Evolutionary conservation across 2,888 invertebrate genomes (phyloP), one percentile per base, ranked within the genome.

Genomic region (Syrphus vitripennis): DNA sequence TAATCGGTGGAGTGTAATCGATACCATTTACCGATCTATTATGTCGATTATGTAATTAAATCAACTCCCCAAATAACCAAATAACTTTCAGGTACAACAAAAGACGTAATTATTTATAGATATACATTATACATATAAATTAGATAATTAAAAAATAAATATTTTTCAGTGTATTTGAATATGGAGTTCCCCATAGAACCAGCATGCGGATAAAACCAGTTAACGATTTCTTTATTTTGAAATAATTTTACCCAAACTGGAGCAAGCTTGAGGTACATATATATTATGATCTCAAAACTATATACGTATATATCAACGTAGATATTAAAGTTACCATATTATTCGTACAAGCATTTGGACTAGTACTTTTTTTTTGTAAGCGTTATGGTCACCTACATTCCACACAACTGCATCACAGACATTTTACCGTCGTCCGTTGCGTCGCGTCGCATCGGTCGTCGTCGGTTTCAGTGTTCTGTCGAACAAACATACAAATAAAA

Each of bases 371-470:
- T 12, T 19, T 57, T 65, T 12, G 5, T 19, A 3, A 26, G 21
- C 31, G 19, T 50, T 67, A 67, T 67, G 75, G 80, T 84, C 83
- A 84, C 83, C 83, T 75, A 83, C 79, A 83, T 83, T 79, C 70
- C 83, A 65, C 29, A 29, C 55, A 75, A 65, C 65, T 48, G 48
- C 45, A 74, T 37, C 67, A 21, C 53, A 78, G 45, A 53, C 78
- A 77, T 31, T 5, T n/a, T 24, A 26, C n/a, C 6, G 59, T 65
- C 6, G 59, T 65, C 37, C 59, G 4, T 16, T 34, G 19, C 26
- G 26, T 40, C 14, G 42, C 42, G 26, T n/a, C 19, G 14, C n/a
- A 12, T 1, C 21, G 7, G 7, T 9, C 7, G 45, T 48, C 45
- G 45, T 9, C 21, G 9, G 53, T 29, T 12, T 48, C 24, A 50